Percentiles rank a stretch among this genome's conserved stretches.
phyloP scores from a whole-genome alignment of 2,888 invertebrate species.

The Zaprionus obscuricornis region DNA sequence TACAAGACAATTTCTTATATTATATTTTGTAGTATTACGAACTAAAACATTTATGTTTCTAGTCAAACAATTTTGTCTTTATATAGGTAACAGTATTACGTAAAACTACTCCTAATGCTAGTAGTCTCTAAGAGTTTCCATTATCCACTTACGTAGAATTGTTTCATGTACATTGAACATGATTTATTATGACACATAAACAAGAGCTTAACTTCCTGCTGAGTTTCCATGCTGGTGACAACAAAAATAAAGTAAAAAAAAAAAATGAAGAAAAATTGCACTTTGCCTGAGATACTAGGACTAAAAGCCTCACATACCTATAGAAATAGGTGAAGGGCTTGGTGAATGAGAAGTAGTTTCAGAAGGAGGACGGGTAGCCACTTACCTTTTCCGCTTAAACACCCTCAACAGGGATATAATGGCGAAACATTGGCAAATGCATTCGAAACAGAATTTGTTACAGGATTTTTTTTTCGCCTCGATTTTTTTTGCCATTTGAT shows the following conservation, averaged over 20 bases:
- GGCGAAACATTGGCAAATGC: constrained; percentile 47
- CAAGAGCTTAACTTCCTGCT: constrained; percentile 77
- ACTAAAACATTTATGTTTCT: no score
- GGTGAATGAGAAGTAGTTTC: no score
- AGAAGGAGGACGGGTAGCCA: no score
- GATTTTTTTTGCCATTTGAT: constrained; percentile 44
- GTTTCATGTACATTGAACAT: constrained; percentile 78
- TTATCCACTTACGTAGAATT: constrained; percentile 71
- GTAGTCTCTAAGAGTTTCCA: constrained; percentile 43
- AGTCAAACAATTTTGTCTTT: no score
- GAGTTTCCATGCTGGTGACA: constrained; percentile 55
- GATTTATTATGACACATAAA: constrained; percentile 79
- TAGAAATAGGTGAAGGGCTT: constrained; percentile 28
- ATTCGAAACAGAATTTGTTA: constrained; percentile 52
- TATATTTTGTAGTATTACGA: no score
- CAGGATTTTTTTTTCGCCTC: constrained; percentile 46
- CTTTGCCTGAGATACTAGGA: constrained; percentile 70
- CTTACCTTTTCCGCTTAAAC: constrained; percentile 76
- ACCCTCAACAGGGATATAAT: constrained; percentile 65
- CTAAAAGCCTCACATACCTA: constrained; percentile 60
- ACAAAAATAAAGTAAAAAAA: constrained; percentile 14
- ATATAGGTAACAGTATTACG: no score
- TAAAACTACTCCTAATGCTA: constrained; percentile 6
- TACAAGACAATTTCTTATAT: no score
- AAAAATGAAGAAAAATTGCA: constrained; percentile 75